A percentile compares a stretch with the other conserved stretches of the same genome.
phyloP scores from a whole-genome alignment of 2,797 vertebrate species.

The Podargus strigoides region DNA sequence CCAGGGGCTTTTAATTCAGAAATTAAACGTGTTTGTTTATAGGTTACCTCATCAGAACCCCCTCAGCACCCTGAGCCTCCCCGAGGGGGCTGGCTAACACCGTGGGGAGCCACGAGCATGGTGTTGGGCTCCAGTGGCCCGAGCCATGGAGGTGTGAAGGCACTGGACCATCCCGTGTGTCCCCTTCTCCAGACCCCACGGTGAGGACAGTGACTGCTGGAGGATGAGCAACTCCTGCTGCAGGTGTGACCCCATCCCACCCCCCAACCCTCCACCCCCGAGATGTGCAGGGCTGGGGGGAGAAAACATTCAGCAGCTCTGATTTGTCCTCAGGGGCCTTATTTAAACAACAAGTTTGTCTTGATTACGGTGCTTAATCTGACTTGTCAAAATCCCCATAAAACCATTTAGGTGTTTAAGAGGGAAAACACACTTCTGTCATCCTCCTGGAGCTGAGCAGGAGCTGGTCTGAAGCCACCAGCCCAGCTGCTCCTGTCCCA shows the following conservation, averaged over 20 bases:
- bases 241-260: background rate
- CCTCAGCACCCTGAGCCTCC: fast-evolving
- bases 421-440: background rate
- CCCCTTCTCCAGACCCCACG: fast-evolving
- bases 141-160: fast-evolving
- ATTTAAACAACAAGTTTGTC: slow-evolving; percentile 48
- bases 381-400: slow-evolving; percentile 22
- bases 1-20: background rate
- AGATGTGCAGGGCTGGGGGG: fast-evolving
- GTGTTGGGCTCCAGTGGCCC: fast-evolving
- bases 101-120: fast-evolving
- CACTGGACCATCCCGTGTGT: background rate
- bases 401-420: background rate
- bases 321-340: background rate
- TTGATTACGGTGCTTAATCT: slow-evolving; percentile 39
- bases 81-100: fast-evolving
- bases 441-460: background rate
- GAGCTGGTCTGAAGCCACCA: background rate
- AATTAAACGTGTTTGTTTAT: background rate
- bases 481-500: background rate
- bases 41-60: background rate
- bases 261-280: background rate
- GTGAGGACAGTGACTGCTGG: background rate
- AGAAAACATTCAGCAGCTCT: background rate
- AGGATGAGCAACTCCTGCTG: background rate